Conservation (phyloP, 1,140 invertebrate species). For the Spodoptera litura region DNA sequence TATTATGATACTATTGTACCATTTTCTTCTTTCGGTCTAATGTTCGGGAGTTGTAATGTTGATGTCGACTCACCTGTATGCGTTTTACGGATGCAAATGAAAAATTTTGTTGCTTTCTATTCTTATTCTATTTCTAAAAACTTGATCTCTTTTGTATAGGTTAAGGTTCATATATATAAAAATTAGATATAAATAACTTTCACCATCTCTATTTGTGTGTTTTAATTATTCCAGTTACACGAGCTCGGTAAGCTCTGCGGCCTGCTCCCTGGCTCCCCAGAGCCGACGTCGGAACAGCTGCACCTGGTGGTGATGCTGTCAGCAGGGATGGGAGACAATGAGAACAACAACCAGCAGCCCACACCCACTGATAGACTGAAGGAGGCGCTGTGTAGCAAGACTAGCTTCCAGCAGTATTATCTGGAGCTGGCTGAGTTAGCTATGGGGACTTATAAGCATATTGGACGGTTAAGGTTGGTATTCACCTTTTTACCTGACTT, state of each 20-base stretch:
- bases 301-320: conserved; percentile 96
- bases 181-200: too few species aligned
- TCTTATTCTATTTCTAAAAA: too few species aligned
- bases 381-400: conserved; percentile 95
- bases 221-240: conserved; percentile 87
- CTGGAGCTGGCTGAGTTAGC: conserved; percentile 97
- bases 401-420: conserved; percentile 96
- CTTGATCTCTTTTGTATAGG: too few species aligned
- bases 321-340: conserved; percentile 94
- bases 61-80: too few species aligned
- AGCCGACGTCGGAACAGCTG: conserved; percentile 94
- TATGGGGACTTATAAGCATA: conserved; percentile 98
- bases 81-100: too few species aligned
- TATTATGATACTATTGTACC: too few species aligned
- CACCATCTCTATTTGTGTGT: too few species aligned
- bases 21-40: too few species aligned
- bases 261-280: conserved; percentile 93
- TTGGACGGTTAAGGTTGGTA: conserved; percentile 89
- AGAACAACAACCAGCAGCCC: conserved; percentile 79
- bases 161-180: too few species aligned
- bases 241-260: conserved; percentile 96
- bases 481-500: background rate
- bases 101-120: too few species aligned
- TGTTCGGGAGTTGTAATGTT: too few species aligned
- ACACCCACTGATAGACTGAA: conserved; percentile 95